Conservation (phyloP, 2,888 invertebrate species). For the Tenthredo notha region DNA sequence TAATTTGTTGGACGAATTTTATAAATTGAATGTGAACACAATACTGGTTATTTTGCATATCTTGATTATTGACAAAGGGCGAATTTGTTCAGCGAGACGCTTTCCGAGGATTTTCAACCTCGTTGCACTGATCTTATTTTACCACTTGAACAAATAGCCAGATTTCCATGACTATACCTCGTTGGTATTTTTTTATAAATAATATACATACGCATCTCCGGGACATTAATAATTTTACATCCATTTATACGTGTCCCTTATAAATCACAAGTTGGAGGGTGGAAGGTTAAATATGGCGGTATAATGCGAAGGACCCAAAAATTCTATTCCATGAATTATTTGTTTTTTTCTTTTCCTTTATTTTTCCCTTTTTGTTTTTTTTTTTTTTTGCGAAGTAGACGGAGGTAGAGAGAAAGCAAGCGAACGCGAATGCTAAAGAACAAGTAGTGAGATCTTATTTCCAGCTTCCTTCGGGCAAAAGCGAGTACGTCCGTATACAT, state of each 20-base stretch:
- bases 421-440: background rate
- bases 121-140: slow-evolving; percentile 20
- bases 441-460: slow-evolving; percentile 24
- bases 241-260: slow-evolving; percentile 27
- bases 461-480: slow-evolving; percentile 17
- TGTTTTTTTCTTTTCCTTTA: background rate
- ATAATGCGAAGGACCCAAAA: slow-evolving; percentile 40
- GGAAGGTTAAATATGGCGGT: slow-evolving; percentile 24
- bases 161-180: background rate
- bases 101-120: background rate
- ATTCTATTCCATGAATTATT: slow-evolving; percentile 47
- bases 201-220: slow-evolving; percentile 22
- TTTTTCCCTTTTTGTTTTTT: background rate
- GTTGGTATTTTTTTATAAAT: background rate
- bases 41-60: background rate
- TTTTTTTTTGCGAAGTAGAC: background rate
- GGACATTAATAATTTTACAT: slow-evolving; percentile 35
- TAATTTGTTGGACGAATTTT: background rate
- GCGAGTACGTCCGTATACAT: background rate
- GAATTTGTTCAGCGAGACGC: background rate
- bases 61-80: background rate
- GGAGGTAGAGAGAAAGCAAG: background rate
- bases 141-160: slow-evolving; percentile 2
- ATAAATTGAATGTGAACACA: background rate
- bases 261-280: slow-evolving; percentile 36